Percentiles rank a stretch among this genome's conserved stretches.
Conservation (phyloP, 30 jellyfish, hydroid and myxozoan species). For the Morbakka virulenta region DNA sequence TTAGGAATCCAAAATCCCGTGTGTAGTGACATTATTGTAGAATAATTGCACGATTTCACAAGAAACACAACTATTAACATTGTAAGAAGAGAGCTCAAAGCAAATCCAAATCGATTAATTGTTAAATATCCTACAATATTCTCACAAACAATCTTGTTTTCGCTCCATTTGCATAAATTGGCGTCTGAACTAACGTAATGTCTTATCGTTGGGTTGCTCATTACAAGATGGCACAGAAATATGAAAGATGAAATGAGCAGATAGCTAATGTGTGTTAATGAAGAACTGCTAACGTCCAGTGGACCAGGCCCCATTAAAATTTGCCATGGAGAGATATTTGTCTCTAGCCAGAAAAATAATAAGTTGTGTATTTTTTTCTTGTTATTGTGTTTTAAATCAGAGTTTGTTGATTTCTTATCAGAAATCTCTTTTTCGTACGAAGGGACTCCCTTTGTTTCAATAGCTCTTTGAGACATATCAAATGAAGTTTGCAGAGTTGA, state of each 20-base stretch:
- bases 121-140: constrained; percentile 50
- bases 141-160: constrained; percentile 47
- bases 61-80: constrained; percentile 52
- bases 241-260: constrained; percentile 21
- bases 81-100: constrained; percentile 48
- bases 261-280: constrained; percentile 49
- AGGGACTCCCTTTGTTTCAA: too few relatives aligned
- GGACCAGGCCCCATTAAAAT: constrained; percentile 83
- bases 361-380: too few relatives aligned
- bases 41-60: constrained; percentile 21
- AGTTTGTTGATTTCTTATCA: too few relatives aligned
- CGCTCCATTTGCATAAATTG: constrained; percentile 66
- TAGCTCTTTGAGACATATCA: too few relatives aligned
- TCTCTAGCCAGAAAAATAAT: too few relatives aligned
- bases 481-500: too few relatives aligned
- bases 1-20: constrained; percentile 97
- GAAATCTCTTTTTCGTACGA: too few relatives aligned
- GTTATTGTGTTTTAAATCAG: too few relatives aligned
- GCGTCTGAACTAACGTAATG: constrained; percentile 63
- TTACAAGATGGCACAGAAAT: constrained; percentile 28
- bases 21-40: constrained; percentile 42
- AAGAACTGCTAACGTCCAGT: background rate
- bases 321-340: constrained; percentile 69
- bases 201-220: constrained; percentile 45
- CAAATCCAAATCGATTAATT: constrained; percentile 76